Conservation (phyloP, 2,888 invertebrate species). For the Ptilodon capucinus region DNA sequence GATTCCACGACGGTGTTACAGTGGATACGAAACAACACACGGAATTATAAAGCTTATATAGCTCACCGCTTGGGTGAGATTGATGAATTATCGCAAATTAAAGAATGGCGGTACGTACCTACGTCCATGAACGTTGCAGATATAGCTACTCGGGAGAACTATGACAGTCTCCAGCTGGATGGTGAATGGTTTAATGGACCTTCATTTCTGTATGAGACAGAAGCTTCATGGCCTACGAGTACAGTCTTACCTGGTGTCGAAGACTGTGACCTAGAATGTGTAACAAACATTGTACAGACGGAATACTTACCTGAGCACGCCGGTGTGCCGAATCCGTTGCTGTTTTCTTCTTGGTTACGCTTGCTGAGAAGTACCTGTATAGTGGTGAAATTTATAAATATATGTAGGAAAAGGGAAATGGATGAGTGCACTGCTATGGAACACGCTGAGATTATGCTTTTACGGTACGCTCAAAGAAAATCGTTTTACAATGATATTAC, state of each 20-base stretch:
- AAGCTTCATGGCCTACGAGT: neutral
- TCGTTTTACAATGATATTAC: neutral
- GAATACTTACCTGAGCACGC: neutral
- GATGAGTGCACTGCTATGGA: neutral
- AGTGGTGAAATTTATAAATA: no score
- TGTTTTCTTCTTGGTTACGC: constrained; percentile 4
- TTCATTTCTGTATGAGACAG: neutral
- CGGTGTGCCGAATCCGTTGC: neutral
- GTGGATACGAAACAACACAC: constrained; percentile 20
- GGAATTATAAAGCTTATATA: constrained; percentile 21
- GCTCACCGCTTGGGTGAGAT: constrained; percentile 29
- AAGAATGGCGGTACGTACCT: constrained; percentile 37
- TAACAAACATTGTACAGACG: neutral
- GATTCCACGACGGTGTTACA: constrained; percentile 26
- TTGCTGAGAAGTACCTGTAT: neutral
- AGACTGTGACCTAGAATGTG: constrained; percentile 1
- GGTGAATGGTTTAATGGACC: constrained; percentile 5
- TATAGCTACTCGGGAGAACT: constrained; percentile 6
- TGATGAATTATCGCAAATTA: constrained; percentile 19
- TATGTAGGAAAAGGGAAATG: neutral
- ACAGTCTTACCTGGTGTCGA: neutral
- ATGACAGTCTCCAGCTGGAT: neutral
- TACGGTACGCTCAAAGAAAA: neutral
- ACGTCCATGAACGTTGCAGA: constrained; percentile 26
- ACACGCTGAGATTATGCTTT: neutral